Evolutionary conservation across 2,113 vertebrate genomes (phyloP).

Genomic region (Oryzias javanicus): DNA sequence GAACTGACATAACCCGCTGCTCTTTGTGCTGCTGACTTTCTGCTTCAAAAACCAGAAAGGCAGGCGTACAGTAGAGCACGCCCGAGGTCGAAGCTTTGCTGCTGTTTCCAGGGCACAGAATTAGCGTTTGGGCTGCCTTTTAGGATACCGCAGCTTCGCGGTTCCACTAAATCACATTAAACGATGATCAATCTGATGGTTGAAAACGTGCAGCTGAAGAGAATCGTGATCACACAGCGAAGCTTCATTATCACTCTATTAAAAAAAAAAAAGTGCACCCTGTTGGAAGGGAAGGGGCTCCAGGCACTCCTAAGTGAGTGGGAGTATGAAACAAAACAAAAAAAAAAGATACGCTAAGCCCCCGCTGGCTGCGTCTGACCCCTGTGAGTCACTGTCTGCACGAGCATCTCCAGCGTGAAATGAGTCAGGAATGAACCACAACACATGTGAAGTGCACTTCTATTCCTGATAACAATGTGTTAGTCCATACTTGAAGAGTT

Average conservation of each 20-base stretch:
- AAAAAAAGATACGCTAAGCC: conserved; percentile 26
- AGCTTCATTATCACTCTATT: conserved; percentile 6
- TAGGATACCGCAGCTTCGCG: conserved; percentile 12
- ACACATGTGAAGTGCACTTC: conserved; percentile 31
- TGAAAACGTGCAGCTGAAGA: conserved; percentile 12
- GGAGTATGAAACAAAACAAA: conserved; percentile 32
- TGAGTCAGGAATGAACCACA: conserved; percentile 41
- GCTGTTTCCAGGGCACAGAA: background rate
- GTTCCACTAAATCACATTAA: conserved; percentile 22
- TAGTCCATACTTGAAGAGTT: conserved; percentile 1
- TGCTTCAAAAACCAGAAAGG: conserved; percentile 25
- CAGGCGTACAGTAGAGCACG: background rate
- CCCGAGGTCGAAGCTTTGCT: background rate
- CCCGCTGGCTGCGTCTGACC: conserved; percentile 60
- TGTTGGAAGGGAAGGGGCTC: conserved; percentile 29
- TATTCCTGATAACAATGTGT: conserved; percentile 1
- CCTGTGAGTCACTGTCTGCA: conserved; percentile 63
- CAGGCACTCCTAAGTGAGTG: conserved; percentile 32
- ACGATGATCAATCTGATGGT: conserved; percentile 30
- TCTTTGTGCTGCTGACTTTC: conserved; percentile 36
- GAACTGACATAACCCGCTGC: conserved; percentile 46
- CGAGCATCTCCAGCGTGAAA: conserved; percentile 30
- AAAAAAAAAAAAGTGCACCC: conserved; percentile 36
- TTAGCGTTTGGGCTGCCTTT: conserved; percentile 7
- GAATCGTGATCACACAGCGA: background rate